Percentiles rank a stretch among this genome's conserved stretches.
phyloP scores from a whole-genome alignment of 2,797 vertebrate species.

The Rhabdophis nuchalis region DNA sequence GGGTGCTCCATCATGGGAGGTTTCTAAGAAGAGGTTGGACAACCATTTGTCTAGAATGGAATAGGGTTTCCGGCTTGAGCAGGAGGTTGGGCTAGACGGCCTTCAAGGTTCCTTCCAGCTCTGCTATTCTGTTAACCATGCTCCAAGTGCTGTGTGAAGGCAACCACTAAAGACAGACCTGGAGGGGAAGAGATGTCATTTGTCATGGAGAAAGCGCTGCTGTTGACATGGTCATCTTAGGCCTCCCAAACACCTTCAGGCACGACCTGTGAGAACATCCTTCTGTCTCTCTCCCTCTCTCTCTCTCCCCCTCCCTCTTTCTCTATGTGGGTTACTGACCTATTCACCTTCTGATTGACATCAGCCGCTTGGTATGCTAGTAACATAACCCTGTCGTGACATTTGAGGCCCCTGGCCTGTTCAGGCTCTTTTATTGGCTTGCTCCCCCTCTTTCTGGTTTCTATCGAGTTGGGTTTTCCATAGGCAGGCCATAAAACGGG shows the following conservation, averaged over 20 bases:
- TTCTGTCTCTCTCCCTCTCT: neutral
- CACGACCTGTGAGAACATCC: neutral
- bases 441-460: constrained; percentile 60
- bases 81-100: too few relatives aligned
- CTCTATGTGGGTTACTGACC: constrained; percentile 40
- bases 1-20: too few relatives aligned
- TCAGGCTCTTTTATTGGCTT: constrained; percentile 61
- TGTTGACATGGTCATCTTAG: too few relatives aligned
- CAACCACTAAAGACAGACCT: neutral
- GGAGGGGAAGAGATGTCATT: neutral
- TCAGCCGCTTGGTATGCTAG: constrained; percentile 53
- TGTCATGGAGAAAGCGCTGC: neutral
- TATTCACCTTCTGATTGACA: constrained; percentile 36
- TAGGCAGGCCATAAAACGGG: constrained; percentile 63
- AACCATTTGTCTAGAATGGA: too few relatives aligned
- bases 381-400: constrained; percentile 56
- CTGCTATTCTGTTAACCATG: neutral
- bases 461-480: constrained; percentile 67
- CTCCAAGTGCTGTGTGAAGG: neutral
- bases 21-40: too few relatives aligned
- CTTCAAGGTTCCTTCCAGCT: too few relatives aligned
- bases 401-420: constrained; percentile 37
- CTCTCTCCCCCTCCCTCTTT: neutral
- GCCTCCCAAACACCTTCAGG: neutral
- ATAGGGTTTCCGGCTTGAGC: too few relatives aligned